Conservation (phyloP, 1,140 invertebrate species). For the Pseudachorutes palmiensis region DNA sequence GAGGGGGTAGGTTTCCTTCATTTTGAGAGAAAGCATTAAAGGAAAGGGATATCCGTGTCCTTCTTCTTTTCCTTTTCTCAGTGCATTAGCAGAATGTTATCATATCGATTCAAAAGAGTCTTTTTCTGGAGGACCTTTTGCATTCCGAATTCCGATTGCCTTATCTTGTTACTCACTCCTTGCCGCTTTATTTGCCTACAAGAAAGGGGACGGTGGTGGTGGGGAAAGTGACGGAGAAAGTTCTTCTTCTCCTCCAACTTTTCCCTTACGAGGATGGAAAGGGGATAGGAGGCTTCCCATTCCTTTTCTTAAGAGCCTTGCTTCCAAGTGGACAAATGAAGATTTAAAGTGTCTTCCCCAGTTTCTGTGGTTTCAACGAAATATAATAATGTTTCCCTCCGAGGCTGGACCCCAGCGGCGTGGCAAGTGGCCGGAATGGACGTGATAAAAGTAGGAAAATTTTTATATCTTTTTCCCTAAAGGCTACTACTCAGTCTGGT, state of each 20-base stretch:
- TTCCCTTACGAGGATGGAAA: neutral
- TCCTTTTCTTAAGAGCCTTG: neutral
- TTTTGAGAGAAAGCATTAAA: constrained; percentile 3
- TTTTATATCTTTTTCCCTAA: constrained; percentile 4
- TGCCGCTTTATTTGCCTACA: constrained; percentile 17
- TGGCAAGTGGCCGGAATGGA: constrained; percentile 10
- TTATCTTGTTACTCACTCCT: constrained; percentile 23
- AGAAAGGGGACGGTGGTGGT: constrained; percentile 8
- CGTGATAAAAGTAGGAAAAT: neutral
- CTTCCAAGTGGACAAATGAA: constrained; percentile 1
- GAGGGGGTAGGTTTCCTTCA: no score
- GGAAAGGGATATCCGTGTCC: neutral
- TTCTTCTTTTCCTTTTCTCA: neutral
- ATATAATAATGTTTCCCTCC: constrained; percentile 1
- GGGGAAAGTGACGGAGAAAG: neutral
- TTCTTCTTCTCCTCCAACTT: neutral
- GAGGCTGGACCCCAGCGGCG: neutral
- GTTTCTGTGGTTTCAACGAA: neutral
- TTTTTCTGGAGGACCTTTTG: constrained; percentile 19
- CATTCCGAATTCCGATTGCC: constrained; percentile 22
- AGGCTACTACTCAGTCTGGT: neutral
- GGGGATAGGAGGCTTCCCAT: neutral
- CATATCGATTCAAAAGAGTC: constrained; percentile 26
- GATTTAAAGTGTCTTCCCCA: constrained; percentile 3
- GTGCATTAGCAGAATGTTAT: constrained; percentile 18